Evolutionary conservation across 2,797 vertebrate genomes (phyloP), one percentile per base, ranked within the genome.

Genomic region (Anniella stebbinsi): DNA sequence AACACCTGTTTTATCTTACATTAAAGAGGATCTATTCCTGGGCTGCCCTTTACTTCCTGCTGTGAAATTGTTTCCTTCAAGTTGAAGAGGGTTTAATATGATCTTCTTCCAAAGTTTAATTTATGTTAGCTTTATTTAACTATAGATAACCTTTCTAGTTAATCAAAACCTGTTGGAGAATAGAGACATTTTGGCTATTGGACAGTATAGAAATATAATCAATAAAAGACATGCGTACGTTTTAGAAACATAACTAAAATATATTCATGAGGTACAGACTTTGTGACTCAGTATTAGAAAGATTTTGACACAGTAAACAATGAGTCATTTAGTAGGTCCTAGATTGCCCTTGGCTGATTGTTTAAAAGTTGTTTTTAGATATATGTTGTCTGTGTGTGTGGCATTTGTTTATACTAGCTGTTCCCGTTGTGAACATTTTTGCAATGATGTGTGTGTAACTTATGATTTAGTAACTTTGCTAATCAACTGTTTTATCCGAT

Each of bases 1-100:
- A 90, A 92, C 94, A 90, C 92, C 91, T 94, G 13, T 13, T 92
- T 1, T 94, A 94, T 93, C 91, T 92, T 69, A 85, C n/a, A 45
- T 86, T 92, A 86, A 89, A 95, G 89, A 88, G 92, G 78, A 92
- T 91, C 95, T 96, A 93, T 94, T 95, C 94, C 67, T 91, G 89
- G 21, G 76, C 87, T 88, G 2, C n/a, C 36, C 0, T 0, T 86
- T 92, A 72, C 87, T 95, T 94, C 94, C 84, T 91, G 78, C 75
- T 95, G 91, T 92, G 69, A 88, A 87, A 92, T 63, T 11, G 72
- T 18, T 60, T 86, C 86, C 92, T 95, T 76, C 85, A 93, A 1
- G 66, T 45, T 85, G 76, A 73, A 63, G 6, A 72, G 12, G 67
- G 88, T 91, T 94, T 90, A 86, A 86, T 76, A 67, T 86, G 84